Evolutionary conservation across 2,888 invertebrate species (phyloP), one percentile per base, ranked within the genome.

Genomic region (Catocala nupta): DNA sequence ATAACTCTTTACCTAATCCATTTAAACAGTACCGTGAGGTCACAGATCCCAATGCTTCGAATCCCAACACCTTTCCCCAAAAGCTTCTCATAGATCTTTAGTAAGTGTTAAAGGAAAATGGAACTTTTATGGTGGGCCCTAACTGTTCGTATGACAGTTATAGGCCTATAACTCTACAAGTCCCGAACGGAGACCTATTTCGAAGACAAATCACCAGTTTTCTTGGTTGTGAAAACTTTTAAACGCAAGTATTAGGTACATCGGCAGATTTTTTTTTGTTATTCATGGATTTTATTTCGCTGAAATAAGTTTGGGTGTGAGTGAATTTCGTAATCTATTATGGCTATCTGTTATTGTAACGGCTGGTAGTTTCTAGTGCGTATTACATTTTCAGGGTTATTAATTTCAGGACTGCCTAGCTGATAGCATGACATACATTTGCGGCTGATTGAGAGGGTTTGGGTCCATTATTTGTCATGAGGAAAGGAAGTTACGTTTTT

Each of bases 101-200:
- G 45, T 59, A 54, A 55, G 44, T 51, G 54, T 58, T 34, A 61
- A 39, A 57, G 58, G 57, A 63, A 72, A 70, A 63, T 8, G 11
- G 25, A 49, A 55, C 61, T 61, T 73, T 72, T 62, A 75, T 65
- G 55, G 47, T 49, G n/a, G 49, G 13, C 16, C 36, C 47, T 50
- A 42, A 59, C 53, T 60, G 36, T 55, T 71, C 16, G 44, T 68
- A 68, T 73, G 66, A 71, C 77, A 73, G 68, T 76, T 73, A 73
- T 73, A 52, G 64, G 47, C 64, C 59, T 51, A 66, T 77, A 61
- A 77, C 13, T 75, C 58, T 16, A 9, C 53, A 4, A 49, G 49
- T 55, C 58, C 48, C 57, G 55, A 69, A 57, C 55, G 47, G n/a
- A 56, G 39, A 34, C 47, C 69, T 65, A 52, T 72, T 72, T 10